Evolutionary conservation across 2,888 invertebrate species (phyloP), one percentile per base, ranked within the genome.

Genomic region (Byasa hedistus): DNA sequence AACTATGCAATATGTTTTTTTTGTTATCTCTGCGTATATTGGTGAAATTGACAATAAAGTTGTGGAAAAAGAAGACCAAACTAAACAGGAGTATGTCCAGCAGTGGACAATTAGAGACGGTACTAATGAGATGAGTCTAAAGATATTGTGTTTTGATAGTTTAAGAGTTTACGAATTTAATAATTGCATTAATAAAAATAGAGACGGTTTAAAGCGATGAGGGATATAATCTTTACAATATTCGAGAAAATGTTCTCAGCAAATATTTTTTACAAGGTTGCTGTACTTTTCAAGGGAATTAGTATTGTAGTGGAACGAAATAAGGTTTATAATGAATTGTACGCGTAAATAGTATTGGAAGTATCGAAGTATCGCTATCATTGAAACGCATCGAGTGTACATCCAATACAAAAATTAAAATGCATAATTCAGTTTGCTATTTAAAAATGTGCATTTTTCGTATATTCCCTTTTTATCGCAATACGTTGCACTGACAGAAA

Each of bases 381-480:
- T 57, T 61, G 57, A 61, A 65, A 56, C 8, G 57, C 65, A 65
- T 61, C 61, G 19, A 22, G 52, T 59, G 36, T 56, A 57, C 62
- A 58, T 62, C 58, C 58, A 58, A 62, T 66, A 39, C 15, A 58
- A 58, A 62, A 66, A 62, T 66, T 66, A 66, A 62, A 66, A 66
- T 66, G 54, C 54, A 66, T 61, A 52, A 58, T 66, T 61, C 57
- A 66, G 52, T 62, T 57, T 54, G 44, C 61, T 58, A 56, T 66
- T 54, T 57, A 66, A 65, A 36, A 61, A 66, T 61, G 65, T 57
- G 61, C 65, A 57, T 61, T 61, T 61, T 65, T 57, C 39, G 2
- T 36, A 61, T 48, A 56, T 22, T 24, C 32, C 24, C 52, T 64
- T 61, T 57, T 65, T 61, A 52, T 58, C 0, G 36, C 36, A 32